A percentile compares a stretch with the other conserved stretches of the same genome.
Evolutionary conservation across 2,888 invertebrate species (phyloP).

Genomic region (Oasisia sp.): DNA sequence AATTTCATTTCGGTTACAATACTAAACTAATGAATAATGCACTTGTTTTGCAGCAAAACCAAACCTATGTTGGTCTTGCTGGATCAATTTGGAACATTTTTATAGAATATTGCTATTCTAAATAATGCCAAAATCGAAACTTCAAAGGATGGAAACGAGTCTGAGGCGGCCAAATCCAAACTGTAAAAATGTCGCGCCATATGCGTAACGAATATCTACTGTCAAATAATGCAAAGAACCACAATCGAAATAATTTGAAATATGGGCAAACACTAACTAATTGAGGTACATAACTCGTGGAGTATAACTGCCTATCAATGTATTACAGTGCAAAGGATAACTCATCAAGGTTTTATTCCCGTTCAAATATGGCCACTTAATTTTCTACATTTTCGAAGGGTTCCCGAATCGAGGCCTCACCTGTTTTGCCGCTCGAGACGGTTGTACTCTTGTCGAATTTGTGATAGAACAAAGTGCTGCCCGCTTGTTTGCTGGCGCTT

Average conservation of each 20-base stretch:
- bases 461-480: conserved; percentile 60
- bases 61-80: neutral
- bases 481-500: conserved; percentile 47
- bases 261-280: conserved; percentile 21
- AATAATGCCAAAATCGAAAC: no score
- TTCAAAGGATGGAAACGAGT: neutral
- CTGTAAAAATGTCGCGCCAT: neutral
- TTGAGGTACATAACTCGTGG: neutral
- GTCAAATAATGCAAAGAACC: conserved; percentile 17
- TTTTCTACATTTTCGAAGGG: no score
- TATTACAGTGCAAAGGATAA: neutral
- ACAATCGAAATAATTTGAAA: conserved; percentile 27
- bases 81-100: neutral
- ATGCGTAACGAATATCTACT: neutral
- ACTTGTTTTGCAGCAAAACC: neutral
- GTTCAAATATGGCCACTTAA: conserved; percentile 1
- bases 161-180: neutral
- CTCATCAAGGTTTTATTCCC: neutral
- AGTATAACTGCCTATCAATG: neutral
- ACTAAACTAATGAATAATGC: neutral
- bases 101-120: neutral
- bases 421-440: conserved; percentile 58
- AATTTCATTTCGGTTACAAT: neutral
- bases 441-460: conserved; percentile 55
- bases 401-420: conserved; percentile 31